Base-by-base conservation (phyloP, 2,797 vertebrate species). In the Bradypodion pumilum region DNA sequence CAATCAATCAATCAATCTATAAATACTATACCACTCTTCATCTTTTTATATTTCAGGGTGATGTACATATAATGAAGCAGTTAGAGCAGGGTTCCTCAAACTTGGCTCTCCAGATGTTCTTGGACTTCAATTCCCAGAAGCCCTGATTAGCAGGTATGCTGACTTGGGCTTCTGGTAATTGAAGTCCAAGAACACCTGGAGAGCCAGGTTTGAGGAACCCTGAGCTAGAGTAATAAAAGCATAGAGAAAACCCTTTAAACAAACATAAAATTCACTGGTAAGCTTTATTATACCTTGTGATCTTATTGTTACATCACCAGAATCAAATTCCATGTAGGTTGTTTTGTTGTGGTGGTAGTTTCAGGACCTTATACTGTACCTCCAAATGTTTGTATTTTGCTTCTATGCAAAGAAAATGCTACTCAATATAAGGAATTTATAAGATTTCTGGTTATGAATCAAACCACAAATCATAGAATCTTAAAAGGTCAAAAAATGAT, bases 291-390 rank as follows among this genome's bases (percentile, higher is more conserved):
- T 5, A 42, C 25, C 12, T 2, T 72, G 40, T 29, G 69, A 42
- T 9, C 42, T 78, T 56, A 76, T 37, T 84, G 81, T 84, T 44
- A 84, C 84, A 5, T 86, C 75, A 82, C 37, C 23, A 74, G 4
- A 19, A 6, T 74, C 78, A 85, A 83, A 63, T 29, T 87, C 88
- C 69, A 89, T 76, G 23, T 16, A 80, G 29, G 59, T 42, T 73
- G 80, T 13, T 35, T 9, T 56, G 16, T 56, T 29, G n/a, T n/a
- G n/a, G n/a, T n/a, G n/a, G n/a, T n/a, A n/a, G n/a, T 35, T 19
- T 7, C 16, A 68, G 32, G 16, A 35, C 15, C 32, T 44, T 32
- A 46, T 7, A 62, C 80, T 32, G 46, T 7, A 62, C 80, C 65
- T 63, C 44, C 13, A 29, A 74, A 74, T n/a, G 29, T 74, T 72